Conservation (phyloP, 2,797 vertebrate species). For the Falco cherrug region DNA sequence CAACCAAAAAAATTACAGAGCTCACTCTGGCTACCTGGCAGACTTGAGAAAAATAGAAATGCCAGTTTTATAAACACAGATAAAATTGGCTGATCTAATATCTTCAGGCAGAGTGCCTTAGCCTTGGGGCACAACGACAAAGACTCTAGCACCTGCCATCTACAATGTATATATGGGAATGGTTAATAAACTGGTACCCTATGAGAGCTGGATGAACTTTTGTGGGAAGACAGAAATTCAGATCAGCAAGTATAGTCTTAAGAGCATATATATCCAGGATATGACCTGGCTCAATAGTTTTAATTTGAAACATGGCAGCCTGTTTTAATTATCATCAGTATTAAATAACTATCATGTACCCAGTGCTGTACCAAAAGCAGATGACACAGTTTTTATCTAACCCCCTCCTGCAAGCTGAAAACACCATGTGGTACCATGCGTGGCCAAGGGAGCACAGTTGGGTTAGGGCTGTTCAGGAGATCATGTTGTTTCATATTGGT, state of each 20-base stretch:
- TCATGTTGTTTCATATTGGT: background rate
- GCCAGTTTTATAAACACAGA: constrained; percentile 22
- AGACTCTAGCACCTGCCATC: constrained; percentile 15
- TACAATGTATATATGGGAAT: background rate
- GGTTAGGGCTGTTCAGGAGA: background rate
- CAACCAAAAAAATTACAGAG: background rate
- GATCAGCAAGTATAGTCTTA: background rate
- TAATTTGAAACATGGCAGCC: background rate
- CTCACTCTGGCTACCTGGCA: background rate
- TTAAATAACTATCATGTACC: background rate
- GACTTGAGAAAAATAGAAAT: constrained; percentile 37
- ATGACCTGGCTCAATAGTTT: background rate
- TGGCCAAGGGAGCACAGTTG: background rate
- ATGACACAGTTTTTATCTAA: background rate
- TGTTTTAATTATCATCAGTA: background rate
- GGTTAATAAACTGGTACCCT: background rate
- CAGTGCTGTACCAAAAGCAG: background rate
- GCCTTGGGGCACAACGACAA: constrained; percentile 39
- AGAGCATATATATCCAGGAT: background rate
- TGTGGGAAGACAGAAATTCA: background rate
- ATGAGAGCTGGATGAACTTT: background rate
- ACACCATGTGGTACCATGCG: background rate
- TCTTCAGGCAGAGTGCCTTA: constrained; percentile 38
- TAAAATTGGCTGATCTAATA: constrained; percentile 41
- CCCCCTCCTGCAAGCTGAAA: background rate